Percentiles rank a stretch among this genome's conserved stretches.
Conservation (phyloP, 2,797 vertebrate species). For the Macropodus opercularis region DNA sequence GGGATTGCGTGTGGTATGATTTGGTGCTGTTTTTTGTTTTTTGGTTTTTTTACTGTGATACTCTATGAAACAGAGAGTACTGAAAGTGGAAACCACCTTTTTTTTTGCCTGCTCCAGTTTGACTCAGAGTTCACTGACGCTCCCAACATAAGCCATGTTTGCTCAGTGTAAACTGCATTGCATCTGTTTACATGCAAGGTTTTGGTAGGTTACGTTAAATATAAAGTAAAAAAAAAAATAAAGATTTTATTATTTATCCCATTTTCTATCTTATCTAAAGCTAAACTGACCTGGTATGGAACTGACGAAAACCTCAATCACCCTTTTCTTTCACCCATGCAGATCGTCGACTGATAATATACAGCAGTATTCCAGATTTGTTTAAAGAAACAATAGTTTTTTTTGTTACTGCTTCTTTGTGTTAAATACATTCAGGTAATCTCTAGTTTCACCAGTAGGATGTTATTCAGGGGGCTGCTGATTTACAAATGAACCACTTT, state of each 20-base stretch:
- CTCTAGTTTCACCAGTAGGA: constrained; percentile 23
- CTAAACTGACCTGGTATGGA: neutral
- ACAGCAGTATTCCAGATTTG: neutral
- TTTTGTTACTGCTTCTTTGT: neutral
- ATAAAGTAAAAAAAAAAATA: neutral
- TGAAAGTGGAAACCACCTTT: constrained; percentile 21
- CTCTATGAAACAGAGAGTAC: constrained; percentile 31
- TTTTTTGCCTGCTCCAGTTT: constrained; percentile 8
- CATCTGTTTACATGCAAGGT: neutral
- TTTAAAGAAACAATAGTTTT: neutral
- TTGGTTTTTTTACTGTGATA: constrained; percentile 22
- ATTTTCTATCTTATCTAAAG: neutral
- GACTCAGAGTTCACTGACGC: constrained; percentile 44
- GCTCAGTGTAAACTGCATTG: constrained; percentile 29
- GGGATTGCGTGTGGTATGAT: neutral
- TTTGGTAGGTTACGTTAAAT: neutral
- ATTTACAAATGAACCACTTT: constrained; percentile 25
- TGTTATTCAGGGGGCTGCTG: constrained; percentile 3
- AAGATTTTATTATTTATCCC: neutral
- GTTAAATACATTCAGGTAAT: constrained; percentile 17
- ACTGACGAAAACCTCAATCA: neutral
- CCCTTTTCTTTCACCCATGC: neutral
- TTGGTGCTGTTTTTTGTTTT: neutral
- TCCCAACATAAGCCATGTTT: constrained; percentile 41
- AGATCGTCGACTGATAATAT: neutral